phyloP scores from a whole-genome alignment of 2,113 vertebrate genomes.

The Atrichornis clamosus region DNA sequence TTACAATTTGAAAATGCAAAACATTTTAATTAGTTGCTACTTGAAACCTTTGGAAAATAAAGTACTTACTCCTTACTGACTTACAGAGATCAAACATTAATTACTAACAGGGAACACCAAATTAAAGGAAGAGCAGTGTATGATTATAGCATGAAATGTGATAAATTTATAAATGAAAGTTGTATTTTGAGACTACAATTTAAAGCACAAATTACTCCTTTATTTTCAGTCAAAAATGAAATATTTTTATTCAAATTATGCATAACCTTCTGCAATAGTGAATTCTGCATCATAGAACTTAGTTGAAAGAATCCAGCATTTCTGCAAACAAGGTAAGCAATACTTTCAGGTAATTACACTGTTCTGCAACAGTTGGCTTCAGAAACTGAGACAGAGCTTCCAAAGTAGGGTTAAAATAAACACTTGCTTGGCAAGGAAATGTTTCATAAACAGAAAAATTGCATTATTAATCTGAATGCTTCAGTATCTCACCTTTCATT shows the following conservation, averaged over 20 bases:
- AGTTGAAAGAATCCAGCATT: background rate
- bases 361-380: background rate
- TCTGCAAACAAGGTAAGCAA: background rate
- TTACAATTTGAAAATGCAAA: slow-evolving; percentile 13
- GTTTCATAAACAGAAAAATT: background rate
- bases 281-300: background rate
- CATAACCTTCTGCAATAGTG: background rate
- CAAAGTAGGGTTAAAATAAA: background rate
- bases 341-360: background rate
- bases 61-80: background rate
- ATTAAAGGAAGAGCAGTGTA: background rate
- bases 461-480: background rate
- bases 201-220: background rate
- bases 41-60: background rate
- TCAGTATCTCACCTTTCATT: slow-evolving; percentile 78
- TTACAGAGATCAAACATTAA: background rate
- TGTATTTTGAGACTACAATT: background rate
- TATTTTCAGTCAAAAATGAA: background rate
- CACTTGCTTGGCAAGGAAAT: background rate
- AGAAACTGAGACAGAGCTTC: background rate
- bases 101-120: background rate
- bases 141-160: background rate
- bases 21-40: background rate
- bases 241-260: background rate
- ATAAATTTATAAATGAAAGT: background rate